Evolutionary conservation across 2,888 invertebrate species (phyloP).

Genomic region (Mesochorus sp.): DNA sequence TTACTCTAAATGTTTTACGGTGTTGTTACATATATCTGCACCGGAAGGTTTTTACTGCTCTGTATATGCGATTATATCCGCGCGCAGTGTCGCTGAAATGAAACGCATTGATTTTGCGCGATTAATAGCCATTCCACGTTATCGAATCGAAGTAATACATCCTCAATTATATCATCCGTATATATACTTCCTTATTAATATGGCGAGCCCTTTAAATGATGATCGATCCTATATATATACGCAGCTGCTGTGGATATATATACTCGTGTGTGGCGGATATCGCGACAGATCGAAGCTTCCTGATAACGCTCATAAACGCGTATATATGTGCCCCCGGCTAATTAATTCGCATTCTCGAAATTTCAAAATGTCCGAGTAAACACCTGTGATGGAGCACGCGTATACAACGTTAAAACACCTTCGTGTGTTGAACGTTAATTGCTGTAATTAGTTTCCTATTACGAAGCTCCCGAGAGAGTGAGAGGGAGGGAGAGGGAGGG

Average conservation of each 20-base stretch:
- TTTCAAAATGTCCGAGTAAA: conserved; percentile 22
- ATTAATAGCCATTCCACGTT: too few relatives aligned
- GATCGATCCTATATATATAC: too few relatives aligned
- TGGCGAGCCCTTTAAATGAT: too few relatives aligned
- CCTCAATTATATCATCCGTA: too few relatives aligned
- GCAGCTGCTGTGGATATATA: neutral
- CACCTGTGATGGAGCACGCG: neutral
- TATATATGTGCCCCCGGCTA: conserved; percentile 3
- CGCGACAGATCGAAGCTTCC: conserved; percentile 1
- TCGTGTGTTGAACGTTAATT: conserved; percentile 54
- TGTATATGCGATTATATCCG: too few relatives aligned
- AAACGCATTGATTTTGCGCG: too few relatives aligned
- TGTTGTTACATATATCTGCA: neutral
- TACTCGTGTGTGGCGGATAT: conserved; percentile 23
- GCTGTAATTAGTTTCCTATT: conserved; percentile 60
- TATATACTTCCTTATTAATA: too few relatives aligned
- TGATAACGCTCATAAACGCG: neutral
- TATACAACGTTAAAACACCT: conserved; percentile 3
- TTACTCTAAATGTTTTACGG: neutral
- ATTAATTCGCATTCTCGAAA: conserved; percentile 48
- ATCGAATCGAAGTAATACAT: too few relatives aligned
- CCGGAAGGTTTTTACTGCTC: neutral
- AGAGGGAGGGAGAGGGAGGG: conserved; percentile 1
- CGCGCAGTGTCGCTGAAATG: too few relatives aligned
- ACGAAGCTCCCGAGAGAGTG: conserved; percentile 35